Evolutionary conservation across 2,888 invertebrate genomes (phyloP), one percentile per base, ranked within the genome.

Genomic region (Sycophila texana): DNA sequence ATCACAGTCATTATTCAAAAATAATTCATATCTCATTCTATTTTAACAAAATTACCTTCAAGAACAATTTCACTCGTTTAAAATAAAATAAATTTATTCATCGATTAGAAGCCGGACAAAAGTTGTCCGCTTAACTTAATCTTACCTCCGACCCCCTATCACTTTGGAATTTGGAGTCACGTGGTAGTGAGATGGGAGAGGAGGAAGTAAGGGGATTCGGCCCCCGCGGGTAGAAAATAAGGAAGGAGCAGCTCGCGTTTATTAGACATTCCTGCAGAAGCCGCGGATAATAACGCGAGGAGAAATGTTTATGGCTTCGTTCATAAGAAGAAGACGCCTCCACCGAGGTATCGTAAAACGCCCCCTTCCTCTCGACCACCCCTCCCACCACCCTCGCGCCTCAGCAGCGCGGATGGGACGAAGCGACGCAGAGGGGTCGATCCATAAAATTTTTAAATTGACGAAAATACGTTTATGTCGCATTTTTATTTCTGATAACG

Each of bases 221-320:
- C 57, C n/a, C 57, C 20, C 13, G 12, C 14, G 60, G 22, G 26
- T 7, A 61, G 30, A 63, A 63, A 39, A 39, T 39, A 39, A 39
- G 39, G 39, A 39, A 81, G 83, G 83, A 86, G 84, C 84, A 81
- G 83, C 82, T 30, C 82, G 81, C 84, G 83, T 82, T 86, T 87
- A 86, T 86, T 87, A 86, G 85, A 87, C 85, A 86, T 87, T 87
- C 85, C 85, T 83, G 80, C 82, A 85, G 75, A 75, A 55, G 55
- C 51, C 22, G 67, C 26, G 61, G 55, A 76, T 68, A 76, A 76
- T 71, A 65, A 74, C 80, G 78, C 71, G 77, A 74, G 49, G 73
- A 49, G 65, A 67, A 65, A 74, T 75, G 65, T 49, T 79, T 79
- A 75, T 53, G 79, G 68, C 81, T 82, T 75, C 79, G 75, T 76